These are phyloP conservation scores for Cepaea hortensis DNA, from an alignment of 2,888 invertebrate species.

Conservation along the genomic window DNA sequence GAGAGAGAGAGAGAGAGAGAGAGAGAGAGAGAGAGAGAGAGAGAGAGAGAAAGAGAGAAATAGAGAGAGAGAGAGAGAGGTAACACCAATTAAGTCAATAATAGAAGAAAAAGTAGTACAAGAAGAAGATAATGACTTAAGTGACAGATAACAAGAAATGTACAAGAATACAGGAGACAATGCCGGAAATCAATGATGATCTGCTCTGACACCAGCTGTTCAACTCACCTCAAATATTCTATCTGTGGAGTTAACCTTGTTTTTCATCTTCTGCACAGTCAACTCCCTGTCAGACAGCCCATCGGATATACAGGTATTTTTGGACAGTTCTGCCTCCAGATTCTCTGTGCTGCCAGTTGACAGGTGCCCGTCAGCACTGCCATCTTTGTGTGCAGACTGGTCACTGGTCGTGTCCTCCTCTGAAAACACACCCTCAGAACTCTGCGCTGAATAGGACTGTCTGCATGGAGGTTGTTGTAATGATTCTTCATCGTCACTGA, in stretches of 20 bases:
- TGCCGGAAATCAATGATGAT: too few species aligned
- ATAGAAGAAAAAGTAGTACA: too few species aligned
- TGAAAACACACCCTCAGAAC: slow-evolving; percentile 74
- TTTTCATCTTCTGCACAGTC: slow-evolving; percentile 69
- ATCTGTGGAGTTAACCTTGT: slow-evolving; percentile 68
- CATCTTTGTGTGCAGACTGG: slow-evolving; percentile 59
- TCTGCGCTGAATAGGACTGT: slow-evolving; percentile 75
- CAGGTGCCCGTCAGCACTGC: slow-evolving; percentile 61
- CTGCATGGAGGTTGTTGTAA: slow-evolving; percentile 49
- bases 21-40: too few species aligned
- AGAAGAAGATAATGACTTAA: too few species aligned
- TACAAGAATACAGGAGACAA: too few species aligned
- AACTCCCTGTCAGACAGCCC: slow-evolving; percentile 74
- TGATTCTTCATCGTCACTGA: slow-evolving; percentile 64
- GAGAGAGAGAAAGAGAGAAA: too few species aligned
- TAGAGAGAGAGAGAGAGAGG: too few species aligned
- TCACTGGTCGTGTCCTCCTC: slow-evolving; percentile 78
- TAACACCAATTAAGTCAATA: too few species aligned
- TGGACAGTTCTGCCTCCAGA: slow-evolving; percentile 71
- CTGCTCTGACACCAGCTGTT: not conserved
- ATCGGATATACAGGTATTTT: slow-evolving; percentile 67
- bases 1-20: too few species aligned
- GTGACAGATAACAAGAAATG: too few species aligned
- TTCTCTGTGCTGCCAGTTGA: slow-evolving; percentile 74
- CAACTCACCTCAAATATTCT: slow-evolving; percentile 60